Percentiles rank a stretch among this genome's conserved stretches.
phyloP scores from a whole-genome alignment of 2,888 invertebrate genomes.

The Schrankia costaestrigalis region DNA sequence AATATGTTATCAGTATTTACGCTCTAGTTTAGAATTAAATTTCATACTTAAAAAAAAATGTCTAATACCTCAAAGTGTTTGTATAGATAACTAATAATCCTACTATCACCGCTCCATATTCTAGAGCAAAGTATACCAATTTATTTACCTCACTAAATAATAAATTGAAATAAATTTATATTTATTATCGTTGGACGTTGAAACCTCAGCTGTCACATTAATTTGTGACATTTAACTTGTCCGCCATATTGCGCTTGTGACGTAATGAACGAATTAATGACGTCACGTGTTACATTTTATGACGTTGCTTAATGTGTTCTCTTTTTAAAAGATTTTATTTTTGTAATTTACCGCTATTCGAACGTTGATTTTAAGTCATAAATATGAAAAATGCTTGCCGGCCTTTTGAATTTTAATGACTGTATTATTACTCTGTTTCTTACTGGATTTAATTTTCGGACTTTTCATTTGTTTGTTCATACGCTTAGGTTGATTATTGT shows the following conservation, averaged over 20 bases:
- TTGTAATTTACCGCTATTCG: background rate
- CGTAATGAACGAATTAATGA: constrained; percentile 12
- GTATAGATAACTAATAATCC: no score
- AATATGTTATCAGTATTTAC: no score
- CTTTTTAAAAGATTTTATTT: constrained; percentile 6
- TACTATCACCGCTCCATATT: no score
- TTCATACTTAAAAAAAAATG: background rate
- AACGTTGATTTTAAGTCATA: background rate
- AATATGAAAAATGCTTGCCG: no score
- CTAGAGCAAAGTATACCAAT: background rate
- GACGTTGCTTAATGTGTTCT: constrained; percentile 4
- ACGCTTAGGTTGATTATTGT: no score
- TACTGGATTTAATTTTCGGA: no score
- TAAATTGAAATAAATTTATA: constrained; percentile 7
- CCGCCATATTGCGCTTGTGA: constrained; percentile 18
- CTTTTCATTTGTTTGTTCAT: no score
- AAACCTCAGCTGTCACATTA: constrained; percentile 19
- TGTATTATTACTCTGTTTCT: no score
- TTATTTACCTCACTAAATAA: background rate
- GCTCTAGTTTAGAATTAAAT: background rate
- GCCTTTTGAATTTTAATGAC: no score
- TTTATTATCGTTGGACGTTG: constrained; percentile 6
- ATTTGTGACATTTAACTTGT: constrained; percentile 20
- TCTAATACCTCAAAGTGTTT: no score
- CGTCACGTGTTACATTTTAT: constrained; percentile 8